Evolutionary conservation across 2,888 invertebrate species (phyloP).

Genomic region (Diarsia brunnea): DNA sequence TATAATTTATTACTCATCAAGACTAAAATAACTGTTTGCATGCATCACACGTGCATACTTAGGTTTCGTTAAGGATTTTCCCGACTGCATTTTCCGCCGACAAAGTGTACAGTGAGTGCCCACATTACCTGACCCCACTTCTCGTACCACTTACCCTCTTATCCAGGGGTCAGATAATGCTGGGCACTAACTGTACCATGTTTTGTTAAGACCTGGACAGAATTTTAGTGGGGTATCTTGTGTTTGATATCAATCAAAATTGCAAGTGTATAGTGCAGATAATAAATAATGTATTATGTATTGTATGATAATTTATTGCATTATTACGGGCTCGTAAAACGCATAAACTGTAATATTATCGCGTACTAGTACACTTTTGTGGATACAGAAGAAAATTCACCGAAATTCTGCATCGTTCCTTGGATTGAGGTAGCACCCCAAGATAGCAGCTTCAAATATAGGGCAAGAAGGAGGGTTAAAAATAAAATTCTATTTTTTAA

Average conservation of each 20-base stretch:
- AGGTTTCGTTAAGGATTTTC: not conserved
- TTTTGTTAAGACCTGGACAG: not conserved
- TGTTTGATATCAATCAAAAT: conserved; percentile 9
- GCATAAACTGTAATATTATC: not conserved
- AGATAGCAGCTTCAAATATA: not conserved
- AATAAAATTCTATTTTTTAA: conserved; percentile 35
- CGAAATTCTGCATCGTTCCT: not conserved
- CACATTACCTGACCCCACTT: no score
- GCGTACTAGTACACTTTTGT: not conserved
- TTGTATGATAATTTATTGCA: conserved; percentile 22
- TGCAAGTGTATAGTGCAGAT: not conserved
- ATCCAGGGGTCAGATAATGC: no score
- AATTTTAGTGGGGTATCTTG: conserved; percentile 5
- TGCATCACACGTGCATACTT: conserved; percentile 17
- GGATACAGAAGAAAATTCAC: not conserved
- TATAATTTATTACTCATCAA: conserved; percentile 8
- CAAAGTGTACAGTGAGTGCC: not conserved
- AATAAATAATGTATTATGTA: not conserved
- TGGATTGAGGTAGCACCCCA: not conserved
- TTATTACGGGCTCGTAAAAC: conserved; percentile 5
- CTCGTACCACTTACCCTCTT: no score
- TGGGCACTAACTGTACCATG: not conserved
- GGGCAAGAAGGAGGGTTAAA: conserved; percentile 13
- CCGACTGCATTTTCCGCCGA: conserved; percentile 20
- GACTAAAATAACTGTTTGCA: conserved; percentile 10